These are phyloP conservation scores for Bombus superbus DNA, from an alignment of 1,140 invertebrate genomes.

Conservation along the genomic window DNA sequence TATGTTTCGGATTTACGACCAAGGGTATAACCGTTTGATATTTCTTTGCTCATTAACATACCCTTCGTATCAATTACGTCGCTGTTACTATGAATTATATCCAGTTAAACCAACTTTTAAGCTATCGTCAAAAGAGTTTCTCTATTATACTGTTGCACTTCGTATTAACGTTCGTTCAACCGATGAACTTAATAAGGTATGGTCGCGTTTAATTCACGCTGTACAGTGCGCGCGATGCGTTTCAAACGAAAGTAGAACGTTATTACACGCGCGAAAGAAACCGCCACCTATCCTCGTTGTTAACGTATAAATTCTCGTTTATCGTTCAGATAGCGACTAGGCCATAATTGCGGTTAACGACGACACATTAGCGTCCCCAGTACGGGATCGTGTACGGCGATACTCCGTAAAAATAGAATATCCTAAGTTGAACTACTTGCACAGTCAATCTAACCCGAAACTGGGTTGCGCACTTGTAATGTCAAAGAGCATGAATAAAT, in stretches of 20 bases:
- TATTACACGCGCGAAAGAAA: background rate
- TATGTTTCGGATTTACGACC: too few relatives aligned
- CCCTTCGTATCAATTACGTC: too few relatives aligned
- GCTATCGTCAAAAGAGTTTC: too few relatives aligned
- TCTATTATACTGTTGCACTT: too few relatives aligned
- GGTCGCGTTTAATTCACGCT: background rate
- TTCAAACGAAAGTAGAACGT: conserved; percentile 31
- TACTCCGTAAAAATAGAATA: conserved; percentile 10
- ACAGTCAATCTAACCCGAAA: conserved; percentile 6
- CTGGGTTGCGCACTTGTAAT: conserved; percentile 10
- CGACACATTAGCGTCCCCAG: background rate
- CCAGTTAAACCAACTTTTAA: too few relatives aligned
- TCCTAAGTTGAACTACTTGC: background rate
- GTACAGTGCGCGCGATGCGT: too few relatives aligned
- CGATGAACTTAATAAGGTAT: conserved; percentile 5
- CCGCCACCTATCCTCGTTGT: conserved; percentile 21
- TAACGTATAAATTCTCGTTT: conserved; percentile 31
- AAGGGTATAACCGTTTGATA: too few relatives aligned
- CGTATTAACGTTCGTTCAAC: too few relatives aligned
- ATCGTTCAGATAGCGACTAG: background rate
- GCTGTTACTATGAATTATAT: too few relatives aligned
- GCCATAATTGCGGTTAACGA: conserved; percentile 43
- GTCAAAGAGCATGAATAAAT: conserved; percentile 20
- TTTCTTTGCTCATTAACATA: too few relatives aligned
- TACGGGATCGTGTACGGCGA: background rate